Evolutionary conservation across 2,888 invertebrate species (phyloP), one percentile per base, ranked within the genome.

Genomic region (Leptopterna dolabrata): DNA sequence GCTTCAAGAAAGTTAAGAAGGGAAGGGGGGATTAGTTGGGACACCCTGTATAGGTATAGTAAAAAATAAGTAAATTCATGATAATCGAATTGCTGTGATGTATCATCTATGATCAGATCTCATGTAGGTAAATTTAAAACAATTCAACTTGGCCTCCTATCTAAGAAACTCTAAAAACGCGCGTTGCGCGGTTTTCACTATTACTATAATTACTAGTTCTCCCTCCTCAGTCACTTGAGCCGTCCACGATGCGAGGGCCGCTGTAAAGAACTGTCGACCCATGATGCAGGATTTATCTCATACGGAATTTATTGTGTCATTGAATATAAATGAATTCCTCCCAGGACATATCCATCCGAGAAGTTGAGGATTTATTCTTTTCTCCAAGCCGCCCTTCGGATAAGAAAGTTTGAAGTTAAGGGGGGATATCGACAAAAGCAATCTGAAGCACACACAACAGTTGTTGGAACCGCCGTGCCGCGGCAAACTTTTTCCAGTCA

Each of bases 281-380:
- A 63, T 63, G 63, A 24, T 63, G 63, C 13, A 63, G 63, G 24
- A 63, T 63, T 63, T 63, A 63, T 63, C 63, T 63, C 63, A 63
- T 63, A 63, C 63, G 63, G 63, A 63, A 63, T 63, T 63, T 24
- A 63, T 63, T 24, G 63, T 63, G 63, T 63, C 63, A 63, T 63
- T 63, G 63, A 63, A 63, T 63, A 63, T 63, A 63, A 63, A 63
- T 63, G 63, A 63, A 63, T 63, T 63, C 63, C 63, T 63, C 24
- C 24, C 63, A 19, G 63, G 63, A 63, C 63, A 63, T 24, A 63
- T 63, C 63, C 63, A 63, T 63, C 63, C 63, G 63, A 63, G 63
- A 63, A 63, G 63, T 63, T 63, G 63, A 63, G 63, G 63, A 63
- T 63, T 63, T 63, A 63, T 63, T 63, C 63, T 63, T 63, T 63